Evolutionary conservation across 2,888 invertebrate genomes (phyloP), one percentile per base, ranked within the genome.

Genomic region (Rhimphoctona megacephalus): DNA sequence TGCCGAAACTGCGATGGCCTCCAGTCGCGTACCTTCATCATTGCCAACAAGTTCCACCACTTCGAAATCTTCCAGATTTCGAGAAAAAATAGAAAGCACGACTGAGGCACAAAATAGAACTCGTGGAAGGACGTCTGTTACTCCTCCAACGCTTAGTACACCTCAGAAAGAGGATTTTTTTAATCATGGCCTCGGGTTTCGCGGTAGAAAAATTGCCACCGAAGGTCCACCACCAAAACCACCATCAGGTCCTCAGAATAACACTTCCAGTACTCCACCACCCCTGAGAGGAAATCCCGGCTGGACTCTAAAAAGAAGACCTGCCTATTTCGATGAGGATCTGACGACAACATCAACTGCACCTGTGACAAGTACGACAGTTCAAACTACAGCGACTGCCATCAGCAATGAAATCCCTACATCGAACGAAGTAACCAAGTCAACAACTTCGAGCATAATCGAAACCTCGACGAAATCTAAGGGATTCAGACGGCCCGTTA

Each of bases 151-250:
- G 69, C 36, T 79, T n/a, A n/a, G 85, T 1, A 90, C 84, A 77
- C 80, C 86, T 1, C 82, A 87, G 7, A 91, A 91, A 43, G 94
- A 94, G 36, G 93, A 94, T 83, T 93, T 90, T 76, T 93, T 93
- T 66, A 93, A 94, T 88, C 90, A 92, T 30, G 93, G 93, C 14
- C 81, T 93, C 33, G 93, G 93, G 30, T 93, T 93, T 82, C 89
- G 94, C 5, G 94, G 93, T 6, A 89, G 94, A 19, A 93, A 91
- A 67, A 88, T 73, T 14, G 52, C 85, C 0, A 74, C 80, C 0
- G 85, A 87, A 33, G 70, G 54, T n/a, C 69, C 88, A 11, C 22
- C 77, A n/a, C 36, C 52, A 79, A 73, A 85, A 25, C 69, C 83
- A 1, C 25, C 89, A 3, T 78, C 83, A 9, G 66, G 14, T n/a